A percentile compares a stretch with the other conserved stretches of the same genome.
Conservation (phyloP, 2,113 vertebrate genomes). For the Anguilla rostrata region DNA sequence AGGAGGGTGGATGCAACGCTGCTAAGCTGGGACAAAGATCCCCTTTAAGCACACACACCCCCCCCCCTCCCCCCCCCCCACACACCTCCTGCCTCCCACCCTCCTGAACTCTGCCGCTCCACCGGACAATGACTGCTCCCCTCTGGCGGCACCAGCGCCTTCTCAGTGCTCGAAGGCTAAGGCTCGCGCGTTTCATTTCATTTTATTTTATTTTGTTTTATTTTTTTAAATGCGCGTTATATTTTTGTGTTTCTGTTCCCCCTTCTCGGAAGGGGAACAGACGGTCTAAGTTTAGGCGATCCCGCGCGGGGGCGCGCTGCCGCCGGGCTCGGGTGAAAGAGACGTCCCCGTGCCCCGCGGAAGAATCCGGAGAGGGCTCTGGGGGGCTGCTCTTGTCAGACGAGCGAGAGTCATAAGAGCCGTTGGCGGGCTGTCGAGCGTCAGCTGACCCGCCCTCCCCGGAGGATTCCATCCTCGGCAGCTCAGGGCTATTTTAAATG, state of each 20-base stretch:
- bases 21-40: slow-evolving; percentile 18
- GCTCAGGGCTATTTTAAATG: slow-evolving; percentile 73
- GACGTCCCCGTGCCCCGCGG: slow-evolving; percentile 26
- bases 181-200: slow-evolving; percentile 9
- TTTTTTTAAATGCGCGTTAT: no score
- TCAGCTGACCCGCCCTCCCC: slow-evolving; percentile 70
- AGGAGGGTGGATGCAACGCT: slow-evolving; percentile 18
- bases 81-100: background rate
- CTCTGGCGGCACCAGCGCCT: background rate
- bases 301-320: slow-evolving; percentile 43
- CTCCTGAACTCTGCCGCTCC: background rate
- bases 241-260: background rate
- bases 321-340: slow-evolving; percentile 50
- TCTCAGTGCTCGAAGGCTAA: background rate
- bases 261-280: slow-evolving; percentile 21
- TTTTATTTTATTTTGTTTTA: slow-evolving; percentile 10
- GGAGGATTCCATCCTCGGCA: slow-evolving; percentile 73
- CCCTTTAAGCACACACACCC: background rate
- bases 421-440: slow-evolving; percentile 55
- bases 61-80: background rate
- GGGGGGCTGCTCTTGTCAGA: slow-evolving; percentile 47
- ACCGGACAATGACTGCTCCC: slow-evolving; percentile 11
- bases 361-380: slow-evolving; percentile 22
- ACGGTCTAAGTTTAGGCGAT: slow-evolving; percentile 65
- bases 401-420: slow-evolving; percentile 60